Conservation (phyloP, 1,140 invertebrate genomes). For the Heliconius hermathena region DNA sequence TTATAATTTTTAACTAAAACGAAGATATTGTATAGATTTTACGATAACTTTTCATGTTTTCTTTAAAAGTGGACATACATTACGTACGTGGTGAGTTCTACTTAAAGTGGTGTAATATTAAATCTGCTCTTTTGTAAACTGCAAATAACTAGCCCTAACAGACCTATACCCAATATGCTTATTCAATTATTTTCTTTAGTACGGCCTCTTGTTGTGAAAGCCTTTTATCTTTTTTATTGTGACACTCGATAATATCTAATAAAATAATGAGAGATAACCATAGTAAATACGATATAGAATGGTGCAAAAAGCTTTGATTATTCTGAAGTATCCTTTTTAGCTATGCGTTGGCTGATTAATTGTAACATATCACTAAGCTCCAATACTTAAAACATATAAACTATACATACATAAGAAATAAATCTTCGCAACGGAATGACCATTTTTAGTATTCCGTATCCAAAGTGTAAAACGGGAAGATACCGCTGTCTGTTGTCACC, state of each 20-base stretch:
- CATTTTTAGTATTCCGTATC: too few relatives aligned
- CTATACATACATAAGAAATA: too few relatives aligned
- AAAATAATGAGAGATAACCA: background rate
- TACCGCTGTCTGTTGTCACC: too few relatives aligned
- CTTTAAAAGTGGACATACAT: background rate
- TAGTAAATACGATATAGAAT: background rate
- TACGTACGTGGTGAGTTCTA: background rate
- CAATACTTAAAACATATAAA: too few relatives aligned
- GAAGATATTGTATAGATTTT: too few relatives aligned
- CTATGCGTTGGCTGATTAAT: background rate
- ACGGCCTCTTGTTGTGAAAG: slow-evolving; percentile 12
- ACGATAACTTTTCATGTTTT: too few relatives aligned
- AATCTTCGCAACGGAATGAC: too few relatives aligned
- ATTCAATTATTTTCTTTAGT: slow-evolving; percentile 18
- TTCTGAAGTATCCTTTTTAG: background rate
- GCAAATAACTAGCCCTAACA: slow-evolving; percentile 7
- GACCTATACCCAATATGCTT: background rate
- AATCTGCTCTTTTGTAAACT: slow-evolving; percentile 9
- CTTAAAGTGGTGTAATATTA: background rate
- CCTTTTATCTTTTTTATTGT: slow-evolving; percentile 16
- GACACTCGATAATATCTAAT: slow-evolving; percentile 1
- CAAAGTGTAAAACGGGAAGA: too few relatives aligned
- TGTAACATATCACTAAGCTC: background rate
- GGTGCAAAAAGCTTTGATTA: background rate
- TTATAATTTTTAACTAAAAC: too few relatives aligned